phyloP scores from a whole-genome alignment of 2,113 vertebrate species.

The Mirza zaza region DNA sequence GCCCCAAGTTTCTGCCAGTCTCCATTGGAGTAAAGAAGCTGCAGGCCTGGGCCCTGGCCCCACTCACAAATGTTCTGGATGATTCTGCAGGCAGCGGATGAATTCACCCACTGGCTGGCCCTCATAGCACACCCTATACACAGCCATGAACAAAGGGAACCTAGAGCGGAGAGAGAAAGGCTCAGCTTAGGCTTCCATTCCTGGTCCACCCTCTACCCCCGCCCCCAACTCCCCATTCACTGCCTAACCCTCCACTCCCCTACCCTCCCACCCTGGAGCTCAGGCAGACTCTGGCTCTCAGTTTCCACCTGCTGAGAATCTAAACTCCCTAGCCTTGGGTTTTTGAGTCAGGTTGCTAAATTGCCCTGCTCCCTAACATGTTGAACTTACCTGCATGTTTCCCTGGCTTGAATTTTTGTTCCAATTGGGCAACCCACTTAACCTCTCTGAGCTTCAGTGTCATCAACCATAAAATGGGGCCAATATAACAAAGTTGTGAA shows the following conservation, averaged over 20 bases:
- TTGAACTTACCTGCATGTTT: not conserved
- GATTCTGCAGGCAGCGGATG: slow-evolving; percentile 94
- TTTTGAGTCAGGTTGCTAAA: slow-evolving; percentile 18
- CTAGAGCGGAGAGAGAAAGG: slow-evolving; percentile 77
- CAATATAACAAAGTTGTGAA: not conserved
- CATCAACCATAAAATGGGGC: slow-evolving; percentile 18
- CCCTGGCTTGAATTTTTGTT: not conserved
- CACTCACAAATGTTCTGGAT: slow-evolving; percentile 92
- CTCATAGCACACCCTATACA: slow-evolving; percentile 94
- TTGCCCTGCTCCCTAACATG: not conserved
- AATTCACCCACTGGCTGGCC: slow-evolving; percentile 91
- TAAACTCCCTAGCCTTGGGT: not conserved
- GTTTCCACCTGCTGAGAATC: not conserved
- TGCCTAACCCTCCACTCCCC: not conserved
- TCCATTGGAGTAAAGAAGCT: not conserved
- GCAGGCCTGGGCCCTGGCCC: not conserved
- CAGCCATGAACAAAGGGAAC: slow-evolving; percentile 96
- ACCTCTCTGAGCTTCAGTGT: slow-evolving; percentile 23
- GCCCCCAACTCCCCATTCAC: not conserved
- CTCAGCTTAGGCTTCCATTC: not conserved
- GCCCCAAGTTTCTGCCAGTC: slow-evolving; percentile 4
- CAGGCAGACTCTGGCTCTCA: not conserved
- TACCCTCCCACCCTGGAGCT: not conserved
- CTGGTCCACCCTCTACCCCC: too few species aligned
- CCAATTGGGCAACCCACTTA: not conserved